phyloP scores from a whole-genome alignment of 2,888 invertebrate species.

The Fragum fragum region DNA sequence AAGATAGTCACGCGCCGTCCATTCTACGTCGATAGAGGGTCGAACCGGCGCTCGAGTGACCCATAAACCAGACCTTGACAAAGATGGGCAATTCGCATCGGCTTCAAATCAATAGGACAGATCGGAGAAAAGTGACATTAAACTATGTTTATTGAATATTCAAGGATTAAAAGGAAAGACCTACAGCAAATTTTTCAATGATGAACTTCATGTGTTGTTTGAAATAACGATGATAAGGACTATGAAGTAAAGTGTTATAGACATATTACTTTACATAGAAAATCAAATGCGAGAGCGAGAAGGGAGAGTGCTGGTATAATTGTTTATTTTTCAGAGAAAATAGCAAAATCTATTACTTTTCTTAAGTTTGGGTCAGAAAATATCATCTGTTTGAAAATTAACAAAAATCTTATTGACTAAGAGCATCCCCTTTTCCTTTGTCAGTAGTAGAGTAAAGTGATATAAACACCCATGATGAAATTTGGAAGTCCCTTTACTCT shows the following conservation, averaged over 20 bases:
- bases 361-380: conserved; percentile 4
- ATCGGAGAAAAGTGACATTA: conserved; percentile 15
- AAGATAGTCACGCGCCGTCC: neutral
- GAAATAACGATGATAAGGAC: conserved; percentile 7
- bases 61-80: neutral
- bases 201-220: conserved; percentile 20
- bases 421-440: conserved; percentile 29
- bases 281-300: conserved; percentile 8
- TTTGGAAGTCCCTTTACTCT: too few relatives aligned
- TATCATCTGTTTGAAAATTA: conserved; percentile 21
- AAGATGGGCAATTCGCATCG: neutral
- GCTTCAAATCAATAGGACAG: neutral
- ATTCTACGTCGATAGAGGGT: neutral
- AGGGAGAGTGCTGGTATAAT: conserved; percentile 25
- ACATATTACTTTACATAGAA: conserved; percentile 19
- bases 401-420: neutral
- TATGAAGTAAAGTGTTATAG: conserved; percentile 17
- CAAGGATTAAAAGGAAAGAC: conserved; percentile 25
- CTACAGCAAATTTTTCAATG: conserved; percentile 8
- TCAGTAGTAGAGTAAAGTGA: conserved; percentile 29
- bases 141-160: conserved; percentile 24
- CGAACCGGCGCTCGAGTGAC: neutral
- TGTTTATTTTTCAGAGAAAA: conserved; percentile 24
- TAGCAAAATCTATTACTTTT: conserved; percentile 7
- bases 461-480: conserved; percentile 14